Percentiles rank a stretch among this genome's conserved stretches.
Conservation (phyloP, 2,888 invertebrate genomes). For the Synanthedon tipuliformis region DNA sequence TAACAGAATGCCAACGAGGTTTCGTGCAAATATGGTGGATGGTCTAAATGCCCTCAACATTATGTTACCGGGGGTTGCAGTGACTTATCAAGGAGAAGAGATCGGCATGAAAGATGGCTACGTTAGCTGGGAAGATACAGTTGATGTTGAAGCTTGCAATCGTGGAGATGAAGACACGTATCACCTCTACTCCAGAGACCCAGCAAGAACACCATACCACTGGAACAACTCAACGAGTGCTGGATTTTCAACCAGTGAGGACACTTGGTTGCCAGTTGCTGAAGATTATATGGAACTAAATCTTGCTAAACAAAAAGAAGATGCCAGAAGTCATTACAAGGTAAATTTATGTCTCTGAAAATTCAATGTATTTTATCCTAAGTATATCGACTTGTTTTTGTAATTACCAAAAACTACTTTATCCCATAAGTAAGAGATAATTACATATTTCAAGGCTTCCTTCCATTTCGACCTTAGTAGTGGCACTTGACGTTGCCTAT, state of each 20-base stretch:
- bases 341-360: background rate
- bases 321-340: constrained; percentile 39
- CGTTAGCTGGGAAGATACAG: constrained; percentile 42
- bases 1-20: constrained; percentile 55
- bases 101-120: constrained; percentile 69
- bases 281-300: constrained; percentile 61
- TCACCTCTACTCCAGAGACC: constrained; percentile 42
- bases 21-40: constrained; percentile 67
- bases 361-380: too few species aligned
- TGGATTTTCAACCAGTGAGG: constrained; percentile 55
- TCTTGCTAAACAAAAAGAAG: constrained; percentile 42
- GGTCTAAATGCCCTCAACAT: constrained; percentile 72
- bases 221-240: constrained; percentile 52
- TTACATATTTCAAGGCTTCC: too few species aligned
- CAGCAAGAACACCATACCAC: constrained; percentile 65
- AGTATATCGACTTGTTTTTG: too few species aligned
- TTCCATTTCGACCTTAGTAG: too few species aligned
- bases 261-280: constrained; percentile 71
- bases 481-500: too few species aligned
- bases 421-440: too few species aligned
- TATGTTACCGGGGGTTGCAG: constrained; percentile 75
- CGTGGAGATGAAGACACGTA: constrained; percentile 40
- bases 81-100: constrained; percentile 79
- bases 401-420: too few species aligned
- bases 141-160: constrained; percentile 46